Base-by-base conservation (phyloP, 2,797 vertebrate genomes). In the Lycodopsis pacificus region DNA sequence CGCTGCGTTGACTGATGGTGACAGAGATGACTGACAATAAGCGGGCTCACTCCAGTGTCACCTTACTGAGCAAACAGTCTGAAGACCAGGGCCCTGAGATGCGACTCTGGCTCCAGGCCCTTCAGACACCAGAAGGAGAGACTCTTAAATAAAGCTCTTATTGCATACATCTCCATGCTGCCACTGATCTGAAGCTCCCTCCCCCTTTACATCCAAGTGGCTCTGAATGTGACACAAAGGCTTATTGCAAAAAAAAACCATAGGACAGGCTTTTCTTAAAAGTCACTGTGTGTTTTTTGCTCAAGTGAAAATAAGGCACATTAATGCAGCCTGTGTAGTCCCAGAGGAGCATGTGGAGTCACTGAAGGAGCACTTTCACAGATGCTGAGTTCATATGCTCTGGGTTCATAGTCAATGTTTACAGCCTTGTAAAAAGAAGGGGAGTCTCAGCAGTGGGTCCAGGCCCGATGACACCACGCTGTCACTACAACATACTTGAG, bases 401-500 rank as follows among this genome's bases (percentile, higher is more conserved):
- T 19, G 63, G 82, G 81, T 90, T 90, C 86, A 83, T 68, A 85
- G 88, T 56, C 86, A 82, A 56, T 92, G 92, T 94, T 94, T 93
- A 91, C 91, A 89, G 88, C 73, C 87, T 81, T 81, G 84, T 93
- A 90, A 84, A 92, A 79, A 25, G 11, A 53, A 53, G 22, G 20
- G 56, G 61, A 86, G 79, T 27, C 86, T 86, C 80, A 73, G 82
- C 86, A 81, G 80, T 46, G 56, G 77, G 84, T 80, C 81, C 22
- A 36, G 64, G 69, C 77, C 72, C 84, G 73, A 44, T 82, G 81
- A 80, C 80, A 82, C 83, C 73, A 59, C 42, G 46, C 90, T 88
- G 89, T 83, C 83, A 84, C 72, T 65, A 83, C 82, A 77, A 78
- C 71, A 54, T 68, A 69, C 15, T 73, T 19, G 59, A 4, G 0